Conservation (phyloP, 2,797 vertebrate genomes). For the Manis crassicaudata region DNA sequence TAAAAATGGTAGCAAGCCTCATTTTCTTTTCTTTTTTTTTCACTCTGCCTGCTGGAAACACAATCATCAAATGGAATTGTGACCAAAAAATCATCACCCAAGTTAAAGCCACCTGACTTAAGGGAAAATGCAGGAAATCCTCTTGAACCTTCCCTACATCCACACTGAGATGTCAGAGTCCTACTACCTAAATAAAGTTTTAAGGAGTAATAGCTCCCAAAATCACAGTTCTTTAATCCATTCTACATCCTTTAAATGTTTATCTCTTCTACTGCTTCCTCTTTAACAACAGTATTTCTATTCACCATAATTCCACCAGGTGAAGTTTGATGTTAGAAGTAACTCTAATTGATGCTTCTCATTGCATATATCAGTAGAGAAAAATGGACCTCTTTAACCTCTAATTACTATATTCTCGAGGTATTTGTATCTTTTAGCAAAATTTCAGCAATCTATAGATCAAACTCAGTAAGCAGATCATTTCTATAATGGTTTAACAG, state of each 20-base stretch:
- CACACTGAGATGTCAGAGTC: neutral
- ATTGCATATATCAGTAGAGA: neutral
- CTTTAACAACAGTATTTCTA: neutral
- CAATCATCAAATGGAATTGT: neutral
- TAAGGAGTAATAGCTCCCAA: neutral
- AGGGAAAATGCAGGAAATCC: neutral
- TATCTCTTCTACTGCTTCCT: neutral
- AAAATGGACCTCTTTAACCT: neutral
- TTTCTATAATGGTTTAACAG: constrained; percentile 47
- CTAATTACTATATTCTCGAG: constrained; percentile 31
- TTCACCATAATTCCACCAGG: neutral
- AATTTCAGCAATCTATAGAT: constrained; percentile 40
- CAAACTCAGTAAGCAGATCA: neutral
- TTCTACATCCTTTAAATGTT: neutral
- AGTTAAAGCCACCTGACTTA: neutral
- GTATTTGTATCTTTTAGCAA: neutral
- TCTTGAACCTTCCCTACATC: neutral
- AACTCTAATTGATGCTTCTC: neutral
- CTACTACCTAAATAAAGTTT: neutral
- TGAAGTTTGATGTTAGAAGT: neutral
- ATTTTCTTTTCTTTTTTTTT: neutral
- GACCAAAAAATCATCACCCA: neutral
- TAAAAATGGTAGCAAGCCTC: neutral
- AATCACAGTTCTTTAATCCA: neutral
- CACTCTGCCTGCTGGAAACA: neutral